Base-by-base conservation (phyloP, 2,888 invertebrate genomes). In the Lepetodrilus schrolli region DNA sequence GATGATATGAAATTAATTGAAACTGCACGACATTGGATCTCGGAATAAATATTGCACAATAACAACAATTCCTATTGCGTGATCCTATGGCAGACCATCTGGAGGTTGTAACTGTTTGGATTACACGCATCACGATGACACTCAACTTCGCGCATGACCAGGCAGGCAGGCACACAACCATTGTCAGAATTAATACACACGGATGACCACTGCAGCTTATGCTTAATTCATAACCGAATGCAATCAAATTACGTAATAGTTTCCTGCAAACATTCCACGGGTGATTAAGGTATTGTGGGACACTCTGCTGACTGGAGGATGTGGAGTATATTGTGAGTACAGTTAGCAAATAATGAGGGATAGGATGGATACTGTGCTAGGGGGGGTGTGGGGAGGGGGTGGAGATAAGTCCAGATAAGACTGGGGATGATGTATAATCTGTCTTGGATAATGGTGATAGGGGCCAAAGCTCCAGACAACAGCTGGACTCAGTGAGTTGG, bases 391-490 rank as follows among this genome's bases (percentile, higher is more conserved):
- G 21, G 34, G 30, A 17, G 30, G 17, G 17, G 23, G 58, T 58
- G 58, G 23, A 26, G 58, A 58, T 58, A 58, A 58, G 58, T 34
- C 58, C 2, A 21, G 58, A 58, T 58, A 58, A 58, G 30, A 17
- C 58, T 34, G 30, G n/a, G 17, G 26, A 58, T 58, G 58, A 58
- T 58, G 58, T 58, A 58, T 58, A 58, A 58, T 58, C 58, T 58
- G 58, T 58, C 58, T 34, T 58, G 58, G 58, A 58, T 58, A 58
- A 58, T 58, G 58, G 26, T 20, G 58, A 58, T 34, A 34, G 34
- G 17, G 30, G 17, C 58, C 58, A 58, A 30, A 30, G 17, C 30
- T 58, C 58, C 13, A 10, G 58, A 21, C 30, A 58, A 58, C 58
- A 58, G 58, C 58, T 58, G 58, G 30, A n/a, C n/a, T n/a, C n/a